Evolutionary conservation across 1,140 invertebrate species (phyloP).

Genomic region (Matsumurasca onukii): DNA sequence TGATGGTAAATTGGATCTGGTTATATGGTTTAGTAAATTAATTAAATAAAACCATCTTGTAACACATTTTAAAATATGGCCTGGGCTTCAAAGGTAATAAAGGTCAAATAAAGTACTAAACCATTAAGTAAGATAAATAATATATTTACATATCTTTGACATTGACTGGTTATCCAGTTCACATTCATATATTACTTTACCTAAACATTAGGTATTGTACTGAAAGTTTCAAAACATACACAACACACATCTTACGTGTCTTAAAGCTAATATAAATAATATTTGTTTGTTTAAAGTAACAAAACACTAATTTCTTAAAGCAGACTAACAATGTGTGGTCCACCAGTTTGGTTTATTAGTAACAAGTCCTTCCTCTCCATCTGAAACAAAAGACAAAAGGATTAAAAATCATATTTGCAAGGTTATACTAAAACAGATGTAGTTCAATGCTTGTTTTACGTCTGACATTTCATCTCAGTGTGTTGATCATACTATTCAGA

Average conservation of each 20-base stretch:
- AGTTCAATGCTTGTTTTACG: not conserved
- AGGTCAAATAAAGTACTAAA: too few relatives aligned
- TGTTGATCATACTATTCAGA: not conserved
- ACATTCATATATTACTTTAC: conserved; percentile 28
- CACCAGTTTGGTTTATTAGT: conserved; percentile 16
- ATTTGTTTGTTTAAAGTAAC: not conserved
- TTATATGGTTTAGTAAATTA: too few relatives aligned
- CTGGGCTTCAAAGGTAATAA: too few relatives aligned
- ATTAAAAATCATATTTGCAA: not conserved
- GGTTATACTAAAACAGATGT: not conserved
- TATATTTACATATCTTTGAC: conserved; percentile 27
- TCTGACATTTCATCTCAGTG: not conserved
- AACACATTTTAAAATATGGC: too few relatives aligned
- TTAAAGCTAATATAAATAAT: not conserved
- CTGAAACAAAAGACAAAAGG: not conserved
- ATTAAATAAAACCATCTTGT: too few relatives aligned
- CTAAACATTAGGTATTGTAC: conserved; percentile 28
- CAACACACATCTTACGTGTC: conserved; percentile 1
- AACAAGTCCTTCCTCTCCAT: not conserved
- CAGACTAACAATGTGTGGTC: not conserved
- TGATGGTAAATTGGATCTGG: too few relatives aligned
- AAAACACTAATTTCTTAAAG: conserved; percentile 12
- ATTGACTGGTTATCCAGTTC: not conserved
- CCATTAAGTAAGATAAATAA: conserved; percentile 30
- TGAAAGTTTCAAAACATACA: conserved; percentile 21